Conservation (phyloP, 2,888 invertebrate species). For the Stenoptilia bipunctidactyla region DNA sequence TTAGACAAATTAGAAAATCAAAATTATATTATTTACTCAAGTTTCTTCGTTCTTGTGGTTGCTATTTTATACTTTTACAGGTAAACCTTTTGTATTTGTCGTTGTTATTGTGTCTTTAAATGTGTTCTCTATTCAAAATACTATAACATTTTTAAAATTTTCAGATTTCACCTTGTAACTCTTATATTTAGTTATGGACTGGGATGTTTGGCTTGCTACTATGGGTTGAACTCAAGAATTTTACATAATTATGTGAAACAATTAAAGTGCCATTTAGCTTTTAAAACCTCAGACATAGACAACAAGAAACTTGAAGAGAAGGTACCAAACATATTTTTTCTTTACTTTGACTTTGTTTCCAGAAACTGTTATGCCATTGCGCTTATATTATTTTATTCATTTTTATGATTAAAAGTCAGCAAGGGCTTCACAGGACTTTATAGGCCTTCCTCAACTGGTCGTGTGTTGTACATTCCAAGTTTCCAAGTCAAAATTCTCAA, state of each 20-base stretch:
- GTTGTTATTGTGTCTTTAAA: too few relatives aligned
- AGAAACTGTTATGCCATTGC: background rate
- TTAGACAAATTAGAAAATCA: conserved; percentile 57
- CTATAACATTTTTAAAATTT: background rate
- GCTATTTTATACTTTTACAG: conserved; percentile 57
- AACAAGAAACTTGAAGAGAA: conserved; percentile 25
- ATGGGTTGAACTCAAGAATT: conserved; percentile 43
- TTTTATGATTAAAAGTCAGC: too few relatives aligned
- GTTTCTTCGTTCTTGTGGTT: conserved; percentile 40
- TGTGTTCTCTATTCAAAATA: background rate
- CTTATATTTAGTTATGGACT: conserved; percentile 56
- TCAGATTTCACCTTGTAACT: conserved; percentile 59
- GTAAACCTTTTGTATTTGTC: conserved; percentile 16
- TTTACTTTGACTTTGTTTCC: background rate
- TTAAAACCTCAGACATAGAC: conserved; percentile 25
- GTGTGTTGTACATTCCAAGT: too few relatives aligned
- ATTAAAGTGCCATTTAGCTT: conserved; percentile 46
- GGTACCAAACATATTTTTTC: conserved; percentile 19
- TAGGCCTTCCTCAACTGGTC: too few relatives aligned
- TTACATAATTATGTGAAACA: conserved; percentile 42
- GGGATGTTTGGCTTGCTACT: conserved; percentile 66
- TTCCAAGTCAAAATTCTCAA: too few relatives aligned
- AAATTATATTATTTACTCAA: conserved; percentile 59
- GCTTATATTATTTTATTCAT: background rate
- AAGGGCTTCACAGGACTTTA: too few relatives aligned